Percentiles rank a stretch among this genome's conserved stretches.
phyloP scores from a whole-genome alignment of 2,888 invertebrate species.

The Andrena fulva region DNA sequence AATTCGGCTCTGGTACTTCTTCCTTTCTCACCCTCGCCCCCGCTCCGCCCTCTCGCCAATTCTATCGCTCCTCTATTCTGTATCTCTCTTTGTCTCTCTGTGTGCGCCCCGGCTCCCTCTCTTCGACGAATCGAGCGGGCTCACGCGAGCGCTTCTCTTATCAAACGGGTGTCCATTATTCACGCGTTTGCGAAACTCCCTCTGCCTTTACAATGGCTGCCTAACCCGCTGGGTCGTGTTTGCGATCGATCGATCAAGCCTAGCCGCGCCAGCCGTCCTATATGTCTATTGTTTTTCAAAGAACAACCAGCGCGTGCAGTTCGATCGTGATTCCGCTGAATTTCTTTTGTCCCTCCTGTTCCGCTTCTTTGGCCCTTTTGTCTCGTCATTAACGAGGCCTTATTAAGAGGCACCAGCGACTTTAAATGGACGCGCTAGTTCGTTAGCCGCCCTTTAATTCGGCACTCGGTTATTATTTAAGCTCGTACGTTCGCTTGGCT shows the following conservation, averaged over 20 bases:
- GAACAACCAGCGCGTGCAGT: constrained; percentile 63
- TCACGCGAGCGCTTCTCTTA: constrained; percentile 84
- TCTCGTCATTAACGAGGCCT: constrained; percentile 54
- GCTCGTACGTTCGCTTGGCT: background rate
- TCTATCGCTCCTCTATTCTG: constrained; percentile 82
- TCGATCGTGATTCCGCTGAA: constrained; percentile 64
- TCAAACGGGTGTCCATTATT: constrained; percentile 83
- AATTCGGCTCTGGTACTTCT: constrained; percentile 71
- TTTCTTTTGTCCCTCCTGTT: constrained; percentile 45
- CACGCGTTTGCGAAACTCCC: constrained; percentile 85
- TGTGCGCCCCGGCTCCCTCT: constrained; percentile 21
- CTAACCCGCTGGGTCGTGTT: constrained; percentile 64
- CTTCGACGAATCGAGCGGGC: constrained; percentile 84
- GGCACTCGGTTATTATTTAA: constrained; percentile 24
- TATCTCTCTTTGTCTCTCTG: constrained; percentile 62
- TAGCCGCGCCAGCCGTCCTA: constrained; percentile 46
- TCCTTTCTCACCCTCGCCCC: constrained; percentile 76
- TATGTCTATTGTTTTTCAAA: constrained; percentile 69
- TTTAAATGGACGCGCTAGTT: constrained; percentile 37
- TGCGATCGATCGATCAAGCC: constrained; percentile 69
- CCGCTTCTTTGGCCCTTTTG: constrained; percentile 44
- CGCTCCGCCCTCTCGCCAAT: background rate
- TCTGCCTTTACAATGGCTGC: constrained; percentile 71
- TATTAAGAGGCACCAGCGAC: constrained; percentile 43
- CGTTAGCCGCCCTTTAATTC: constrained; percentile 45